phyloP scores from a whole-genome alignment of 64 coral and sea anemone species.

The Orbicella faveolata region DNA sequence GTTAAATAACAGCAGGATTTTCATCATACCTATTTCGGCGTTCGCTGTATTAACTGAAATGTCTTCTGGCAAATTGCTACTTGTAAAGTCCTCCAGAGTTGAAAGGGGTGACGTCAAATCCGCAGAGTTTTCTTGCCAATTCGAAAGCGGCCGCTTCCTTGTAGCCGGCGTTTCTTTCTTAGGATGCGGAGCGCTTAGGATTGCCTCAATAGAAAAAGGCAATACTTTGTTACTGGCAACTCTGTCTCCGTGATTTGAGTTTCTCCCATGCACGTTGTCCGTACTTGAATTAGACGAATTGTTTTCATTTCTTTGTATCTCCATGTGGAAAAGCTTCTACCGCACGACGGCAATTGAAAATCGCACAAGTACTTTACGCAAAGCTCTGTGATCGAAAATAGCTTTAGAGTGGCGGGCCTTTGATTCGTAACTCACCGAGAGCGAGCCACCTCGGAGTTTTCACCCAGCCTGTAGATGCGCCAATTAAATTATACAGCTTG shows the following conservation, averaged over 20 bases:
- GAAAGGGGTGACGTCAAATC: slow-evolving; percentile 5
- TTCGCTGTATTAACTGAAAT: not conserved
- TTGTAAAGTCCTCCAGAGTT: slow-evolving; percentile 65
- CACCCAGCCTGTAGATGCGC: slow-evolving; percentile 43
- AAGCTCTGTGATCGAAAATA: not conserved
- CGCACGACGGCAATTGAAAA: not conserved
- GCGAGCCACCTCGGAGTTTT: slow-evolving; percentile 46
- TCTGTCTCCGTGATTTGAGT: not conserved
- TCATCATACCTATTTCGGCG: slow-evolving; percentile 25
- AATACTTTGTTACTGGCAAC: slow-evolving; percentile 55
- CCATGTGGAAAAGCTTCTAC: slow-evolving; percentile 10
- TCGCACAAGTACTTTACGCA: not conserved
- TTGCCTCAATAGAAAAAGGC: slow-evolving; percentile 92
- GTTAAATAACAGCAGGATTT: not conserved
- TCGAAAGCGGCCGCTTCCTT: not conserved
- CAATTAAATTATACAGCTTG: slow-evolving; percentile 97
- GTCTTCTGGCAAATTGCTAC: slow-evolving; percentile 39
- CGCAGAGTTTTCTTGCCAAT: not conserved
- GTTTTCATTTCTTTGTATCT: not conserved
- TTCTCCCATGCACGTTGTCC: slow-evolving; percentile 31
- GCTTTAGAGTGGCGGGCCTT: slow-evolving; percentile 8
- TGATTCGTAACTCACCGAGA: slow-evolving; percentile 21
- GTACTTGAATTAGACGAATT: slow-evolving; percentile 17
- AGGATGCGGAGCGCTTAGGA: slow-evolving; percentile 83
- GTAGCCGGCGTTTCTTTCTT: slow-evolving; percentile 44